Conservation (phyloP, 2,888 invertebrate species). For the Leucania comma region DNA sequence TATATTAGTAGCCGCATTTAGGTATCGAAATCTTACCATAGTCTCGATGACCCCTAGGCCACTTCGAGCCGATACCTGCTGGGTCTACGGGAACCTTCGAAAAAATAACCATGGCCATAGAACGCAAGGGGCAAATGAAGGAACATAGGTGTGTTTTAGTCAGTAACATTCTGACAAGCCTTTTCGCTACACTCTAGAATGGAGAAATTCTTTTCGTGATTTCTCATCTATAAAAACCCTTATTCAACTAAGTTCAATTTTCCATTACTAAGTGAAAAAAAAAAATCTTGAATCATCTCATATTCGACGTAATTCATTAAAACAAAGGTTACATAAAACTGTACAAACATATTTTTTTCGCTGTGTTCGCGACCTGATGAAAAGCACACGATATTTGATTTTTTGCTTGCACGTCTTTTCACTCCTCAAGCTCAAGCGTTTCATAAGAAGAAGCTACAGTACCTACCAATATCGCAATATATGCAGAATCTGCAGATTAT, state of each 20-base stretch:
- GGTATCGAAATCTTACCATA: not conserved
- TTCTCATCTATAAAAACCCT: too few species aligned
- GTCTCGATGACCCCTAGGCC: not conserved
- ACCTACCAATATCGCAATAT: constrained; percentile 26
- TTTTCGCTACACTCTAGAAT: too few species aligned
- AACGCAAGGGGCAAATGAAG: too few species aligned
- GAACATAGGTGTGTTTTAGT: too few species aligned
- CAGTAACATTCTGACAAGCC: too few species aligned
- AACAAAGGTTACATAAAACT: not conserved
- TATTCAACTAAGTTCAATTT: too few species aligned
- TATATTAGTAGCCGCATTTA: not conserved
- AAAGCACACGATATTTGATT: constrained; percentile 28
- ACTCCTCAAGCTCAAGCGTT: constrained; percentile 16
- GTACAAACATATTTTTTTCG: not conserved
- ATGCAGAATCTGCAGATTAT: constrained; percentile 21
- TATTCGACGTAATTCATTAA: not conserved
- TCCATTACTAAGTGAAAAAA: too few species aligned
- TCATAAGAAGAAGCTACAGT: constrained; percentile 25
- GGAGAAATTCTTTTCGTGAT: too few species aligned
- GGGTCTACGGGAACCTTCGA: not conserved
- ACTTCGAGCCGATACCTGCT: too few species aligned
- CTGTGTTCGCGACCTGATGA: constrained; percentile 9
- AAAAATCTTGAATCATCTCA: not conserved
- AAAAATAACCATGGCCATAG: not conserved
- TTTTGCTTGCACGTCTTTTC: constrained; percentile 23